These are phyloP conservation scores for Pangasianodon gigas DNA, from an alignment of 2,113 vertebrate genomes.

Conservation along the genomic window DNA sequence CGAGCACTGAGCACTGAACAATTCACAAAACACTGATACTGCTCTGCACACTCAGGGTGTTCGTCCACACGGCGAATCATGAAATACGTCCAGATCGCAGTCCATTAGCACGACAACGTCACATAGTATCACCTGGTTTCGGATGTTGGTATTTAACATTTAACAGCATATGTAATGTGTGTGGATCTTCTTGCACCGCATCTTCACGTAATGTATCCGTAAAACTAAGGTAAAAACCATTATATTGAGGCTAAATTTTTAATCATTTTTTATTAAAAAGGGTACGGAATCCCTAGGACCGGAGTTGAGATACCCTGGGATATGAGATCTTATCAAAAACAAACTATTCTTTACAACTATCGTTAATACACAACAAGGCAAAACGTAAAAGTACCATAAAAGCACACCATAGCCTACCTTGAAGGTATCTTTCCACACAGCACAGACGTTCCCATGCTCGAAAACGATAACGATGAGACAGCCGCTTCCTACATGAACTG, in stretches of 20 bases:
- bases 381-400: background rate
- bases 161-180: background rate
- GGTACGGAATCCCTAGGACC: background rate
- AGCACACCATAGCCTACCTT: conserved; percentile 72
- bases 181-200: background rate
- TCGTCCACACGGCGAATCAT: background rate
- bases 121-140: background rate
- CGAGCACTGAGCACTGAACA: too few species aligned
- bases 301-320: background rate
- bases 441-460: conserved; percentile 74
- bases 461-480: conserved; percentile 79
- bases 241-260: background rate
- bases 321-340: too few species aligned
- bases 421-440: conserved; percentile 81
- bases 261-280: background rate
- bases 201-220: too few species aligned
- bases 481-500: conserved; percentile 70
- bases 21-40: too few species aligned
- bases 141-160: too few species aligned
- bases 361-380: background rate
- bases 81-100: background rate
- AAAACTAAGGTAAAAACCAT: too few species aligned
- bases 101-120: background rate
- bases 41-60: too few species aligned
- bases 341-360: background rate